Evolutionary conservation across 2,113 vertebrate species (phyloP), one percentile per base, ranked within the genome.

Genomic region (Polyodon spathula): DNA sequence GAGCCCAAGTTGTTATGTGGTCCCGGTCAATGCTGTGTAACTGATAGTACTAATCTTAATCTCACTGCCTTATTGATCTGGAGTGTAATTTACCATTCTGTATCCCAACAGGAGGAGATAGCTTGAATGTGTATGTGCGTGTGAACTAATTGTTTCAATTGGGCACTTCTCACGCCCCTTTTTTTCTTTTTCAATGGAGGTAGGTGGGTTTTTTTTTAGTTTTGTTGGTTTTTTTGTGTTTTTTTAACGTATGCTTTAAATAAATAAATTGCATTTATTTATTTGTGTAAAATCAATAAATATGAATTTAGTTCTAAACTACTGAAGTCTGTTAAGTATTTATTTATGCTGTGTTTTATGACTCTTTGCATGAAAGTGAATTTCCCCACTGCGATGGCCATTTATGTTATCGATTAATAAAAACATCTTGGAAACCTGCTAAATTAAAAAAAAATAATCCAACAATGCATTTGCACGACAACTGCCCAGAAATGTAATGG

Each of bases 221-320:
- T 12, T 12, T 44, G 7, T 44, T 44, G 7, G 43, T 12, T 44
- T 44, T 7, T 8, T 7, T 7, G 7, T 8, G 12, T 7, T 12
- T 44, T 44, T 44, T 44, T 12, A 44, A 44, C 12, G 43, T 12
- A 44, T 12, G 40, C 57, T 43, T 62, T 66, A 63, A 60, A 72
- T 70, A 75, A 71, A 64, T 73, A 71, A 71, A 71, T 62, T 65
- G 59, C 50, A 37, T 70, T 69, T 50, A 56, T 66, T 62, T 58
- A 72, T 60, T 70, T 54, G 73, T 52, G 60, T 70, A 37, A 75
- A 67, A 81, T 82, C 73, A 83, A 84, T 86, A 86, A 83, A 84
- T 67, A 40, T 64, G 68, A 63, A 68, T 78, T 66, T 63, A 71
- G 63, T 78, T 71, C 65, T 70, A 72, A 79, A 75, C 61, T 71